Evolutionary conservation across 2,113 vertebrate genomes (phyloP).

Genomic region (Hirundichthys speculiger): DNA sequence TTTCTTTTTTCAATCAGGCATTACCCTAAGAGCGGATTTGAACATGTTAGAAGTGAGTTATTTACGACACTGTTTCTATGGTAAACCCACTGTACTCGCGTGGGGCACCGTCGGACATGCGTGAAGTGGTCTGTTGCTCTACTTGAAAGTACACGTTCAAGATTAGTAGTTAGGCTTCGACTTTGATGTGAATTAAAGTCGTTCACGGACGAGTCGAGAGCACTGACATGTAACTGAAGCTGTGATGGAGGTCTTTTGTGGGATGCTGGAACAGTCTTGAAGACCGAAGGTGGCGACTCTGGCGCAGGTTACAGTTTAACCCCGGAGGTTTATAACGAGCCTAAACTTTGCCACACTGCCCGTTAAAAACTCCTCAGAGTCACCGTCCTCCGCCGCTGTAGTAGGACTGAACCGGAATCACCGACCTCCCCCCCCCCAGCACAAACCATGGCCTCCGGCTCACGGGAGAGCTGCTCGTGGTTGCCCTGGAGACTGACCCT

Average conservation of each 20-base stretch:
- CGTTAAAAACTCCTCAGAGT: too few relatives aligned
- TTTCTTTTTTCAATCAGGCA: neutral
- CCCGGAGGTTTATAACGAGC: too few relatives aligned
- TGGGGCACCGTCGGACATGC: neutral
- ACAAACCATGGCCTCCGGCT: constrained; percentile 69
- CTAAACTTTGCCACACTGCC: too few relatives aligned
- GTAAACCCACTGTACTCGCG: neutral
- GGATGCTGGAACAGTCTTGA: too few relatives aligned
- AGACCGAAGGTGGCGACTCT: too few relatives aligned
- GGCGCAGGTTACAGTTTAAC: too few relatives aligned
- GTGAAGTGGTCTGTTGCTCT: too few relatives aligned
- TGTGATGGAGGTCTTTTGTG: too few relatives aligned
- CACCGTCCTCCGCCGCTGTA: neutral
- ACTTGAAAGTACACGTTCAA: constrained; percentile 13
- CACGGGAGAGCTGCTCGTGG: constrained; percentile 57
- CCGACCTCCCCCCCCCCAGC: constrained; percentile 19
- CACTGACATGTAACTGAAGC: too few relatives aligned
- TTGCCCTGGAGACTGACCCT: constrained; percentile 78
- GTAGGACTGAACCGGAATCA: neutral
- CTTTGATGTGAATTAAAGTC: constrained; percentile 22
- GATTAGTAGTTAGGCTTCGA: constrained; percentile 20
- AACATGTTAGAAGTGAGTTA: constrained; percentile 2
- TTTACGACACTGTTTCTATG: neutral
- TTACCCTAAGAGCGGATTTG: neutral
- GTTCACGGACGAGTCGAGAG: neutral